These are phyloP conservation scores for Xanthia togata DNA, from an alignment of 2,888 invertebrate species.

Conservation along the genomic window DNA sequence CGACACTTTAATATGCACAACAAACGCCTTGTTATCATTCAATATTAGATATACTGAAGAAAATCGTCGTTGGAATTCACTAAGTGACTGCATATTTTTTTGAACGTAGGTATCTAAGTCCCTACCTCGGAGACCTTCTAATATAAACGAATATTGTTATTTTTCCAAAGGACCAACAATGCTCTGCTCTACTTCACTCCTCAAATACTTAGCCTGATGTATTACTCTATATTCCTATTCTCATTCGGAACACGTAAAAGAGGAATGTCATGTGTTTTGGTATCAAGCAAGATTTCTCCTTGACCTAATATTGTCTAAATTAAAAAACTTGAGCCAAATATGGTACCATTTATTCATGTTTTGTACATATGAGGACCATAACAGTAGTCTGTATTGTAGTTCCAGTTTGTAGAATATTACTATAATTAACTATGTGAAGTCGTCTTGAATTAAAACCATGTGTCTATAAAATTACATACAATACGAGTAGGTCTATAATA, in stretches of 20 bases:
- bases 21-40: not conserved
- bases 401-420: not conserved
- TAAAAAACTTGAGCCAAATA: constrained; percentile 15
- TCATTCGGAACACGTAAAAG: constrained; percentile 26
- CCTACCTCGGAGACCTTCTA: not conserved
- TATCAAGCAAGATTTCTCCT: constrained; percentile 41
- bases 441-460: not conserved
- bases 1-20: not conserved
- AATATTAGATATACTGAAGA: not conserved
- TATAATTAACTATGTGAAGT: not conserved
- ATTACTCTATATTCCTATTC: constrained; percentile 38
- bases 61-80: not conserved
- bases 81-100: not conserved
- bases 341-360: not conserved
- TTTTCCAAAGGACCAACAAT: constrained; percentile 6
- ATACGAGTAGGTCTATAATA: not conserved
- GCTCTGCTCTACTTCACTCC: constrained; percentile 21
- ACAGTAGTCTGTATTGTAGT: not conserved
- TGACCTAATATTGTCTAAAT: constrained; percentile 51
- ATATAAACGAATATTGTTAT: not conserved
- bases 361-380: not conserved
- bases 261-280: constrained; percentile 36
- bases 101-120: too few relatives aligned
- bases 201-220: constrained; percentile 48
- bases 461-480: not conserved